Percentiles rank a stretch among this genome's conserved stretches.
These are phyloP conservation scores for Halictus quadricinctus DNA, from an alignment of 2,888 invertebrate genomes.

Conservation along the genomic window DNA sequence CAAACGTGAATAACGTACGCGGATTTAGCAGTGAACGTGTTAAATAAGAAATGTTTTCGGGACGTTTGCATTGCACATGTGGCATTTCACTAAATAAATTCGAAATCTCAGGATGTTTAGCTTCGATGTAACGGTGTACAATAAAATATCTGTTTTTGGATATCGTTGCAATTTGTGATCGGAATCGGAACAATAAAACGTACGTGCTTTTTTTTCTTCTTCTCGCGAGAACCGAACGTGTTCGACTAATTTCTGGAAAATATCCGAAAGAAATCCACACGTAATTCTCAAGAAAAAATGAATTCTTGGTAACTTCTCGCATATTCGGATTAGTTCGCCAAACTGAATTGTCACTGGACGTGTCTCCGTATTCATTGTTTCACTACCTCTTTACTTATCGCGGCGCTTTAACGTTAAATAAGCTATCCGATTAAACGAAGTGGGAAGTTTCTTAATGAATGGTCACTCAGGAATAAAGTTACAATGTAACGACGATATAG, in stretches of 20 bases:
- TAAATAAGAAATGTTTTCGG: not conserved
- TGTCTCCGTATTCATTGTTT: slow-evolving; percentile 43
- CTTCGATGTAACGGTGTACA: not conserved
- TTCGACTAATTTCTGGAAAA: not conserved
- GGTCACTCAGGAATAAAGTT: slow-evolving; percentile 78
- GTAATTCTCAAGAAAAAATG: not conserved
- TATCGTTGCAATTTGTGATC: not conserved
- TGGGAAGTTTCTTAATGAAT: slow-evolving; percentile 70
- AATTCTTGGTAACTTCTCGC: slow-evolving; percentile 16
- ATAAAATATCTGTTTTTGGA: not conserved
- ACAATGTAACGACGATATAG: slow-evolving; percentile 72
- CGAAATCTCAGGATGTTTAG: slow-evolving; percentile 2
- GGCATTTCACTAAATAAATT: not conserved
- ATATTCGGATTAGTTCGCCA: slow-evolving; percentile 8
- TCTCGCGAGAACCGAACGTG: slow-evolving; percentile 3
- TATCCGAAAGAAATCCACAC: not conserved
- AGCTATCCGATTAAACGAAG: slow-evolving; percentile 52
- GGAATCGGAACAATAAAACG: not conserved
- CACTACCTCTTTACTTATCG: slow-evolving; percentile 49
- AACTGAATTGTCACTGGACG: slow-evolving; percentile 3
- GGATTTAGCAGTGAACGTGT: slow-evolving; percentile 11
- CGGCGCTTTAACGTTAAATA: slow-evolving; percentile 51
- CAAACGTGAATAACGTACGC: not conserved
- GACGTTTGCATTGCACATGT: not conserved
- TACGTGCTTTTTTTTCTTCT: not conserved